Conservation (phyloP, 1,140 invertebrate species). For the Muscidifurax raptorellus region DNA sequence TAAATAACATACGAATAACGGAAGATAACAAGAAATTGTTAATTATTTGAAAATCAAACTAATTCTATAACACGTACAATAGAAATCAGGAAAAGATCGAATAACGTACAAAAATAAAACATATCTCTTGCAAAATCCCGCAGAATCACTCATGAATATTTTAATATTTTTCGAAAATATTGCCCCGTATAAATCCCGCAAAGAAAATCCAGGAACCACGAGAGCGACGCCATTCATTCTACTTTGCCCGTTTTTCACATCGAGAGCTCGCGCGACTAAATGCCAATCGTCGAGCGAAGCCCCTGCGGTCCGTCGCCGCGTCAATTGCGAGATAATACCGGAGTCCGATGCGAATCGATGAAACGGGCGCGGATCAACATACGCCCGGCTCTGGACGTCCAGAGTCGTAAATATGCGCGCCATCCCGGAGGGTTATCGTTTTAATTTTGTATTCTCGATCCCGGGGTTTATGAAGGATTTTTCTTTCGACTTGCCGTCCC, state of each 20-base stretch:
- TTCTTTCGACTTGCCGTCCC: not conserved
- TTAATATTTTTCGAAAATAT: too few species aligned
- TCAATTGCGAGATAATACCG: conserved; percentile 29
- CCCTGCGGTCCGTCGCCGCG: not conserved
- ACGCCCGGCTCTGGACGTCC: not conserved
- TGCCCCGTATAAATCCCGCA: conserved; percentile 3
- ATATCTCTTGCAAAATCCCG: too few species aligned
- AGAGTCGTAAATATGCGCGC: not conserved
- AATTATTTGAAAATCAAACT: too few species aligned
- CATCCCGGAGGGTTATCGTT: not conserved
- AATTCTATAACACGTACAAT: too few species aligned
- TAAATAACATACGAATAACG: too few species aligned
- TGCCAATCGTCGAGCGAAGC: conserved; percentile 12
- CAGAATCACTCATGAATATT: too few species aligned
- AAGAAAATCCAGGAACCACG: conserved; percentile 1
- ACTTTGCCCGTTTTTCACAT: conserved; percentile 30
- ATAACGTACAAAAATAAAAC: too few species aligned
- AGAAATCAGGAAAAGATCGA: too few species aligned
- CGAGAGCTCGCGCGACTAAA: conserved; percentile 12
- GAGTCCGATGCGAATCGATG: not conserved
- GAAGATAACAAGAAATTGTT: too few species aligned
- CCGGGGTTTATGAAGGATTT: not conserved
- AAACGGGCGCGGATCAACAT: not conserved
- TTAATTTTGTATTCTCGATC: not conserved
- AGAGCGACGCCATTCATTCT: not conserved